Conservation (phyloP, 2,797 vertebrate species). For the Rhinogobio ventralis region DNA sequence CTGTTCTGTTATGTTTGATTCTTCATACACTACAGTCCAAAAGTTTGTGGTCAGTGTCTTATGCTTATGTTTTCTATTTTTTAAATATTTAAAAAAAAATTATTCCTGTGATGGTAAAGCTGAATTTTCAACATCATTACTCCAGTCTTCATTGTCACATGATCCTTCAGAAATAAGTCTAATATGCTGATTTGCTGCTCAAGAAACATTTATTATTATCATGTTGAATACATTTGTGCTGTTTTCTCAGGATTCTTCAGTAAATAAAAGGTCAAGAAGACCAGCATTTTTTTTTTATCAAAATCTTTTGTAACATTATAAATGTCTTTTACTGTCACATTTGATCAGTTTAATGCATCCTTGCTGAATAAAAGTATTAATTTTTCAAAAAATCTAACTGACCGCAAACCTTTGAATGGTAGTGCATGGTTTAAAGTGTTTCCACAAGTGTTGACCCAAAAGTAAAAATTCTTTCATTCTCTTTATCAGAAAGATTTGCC, state of each 20-base stretch:
- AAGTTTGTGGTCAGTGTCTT: not conserved
- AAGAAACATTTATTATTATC: not conserved
- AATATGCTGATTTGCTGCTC: not conserved
- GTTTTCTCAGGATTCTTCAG: not conserved
- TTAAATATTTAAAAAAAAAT: not conserved
- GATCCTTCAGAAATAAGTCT: not conserved
- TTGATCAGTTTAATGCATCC: not conserved
- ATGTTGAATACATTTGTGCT: not conserved
- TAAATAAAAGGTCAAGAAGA: not conserved
- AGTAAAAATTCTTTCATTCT: not conserved
- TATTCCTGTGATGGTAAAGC: not conserved
- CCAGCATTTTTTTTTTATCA: not conserved
- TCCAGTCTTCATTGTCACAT: not conserved
- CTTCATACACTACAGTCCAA: not conserved
- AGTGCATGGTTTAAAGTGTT: not conserved
- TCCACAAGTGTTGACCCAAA: not conserved
- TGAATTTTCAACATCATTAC: too few species aligned
- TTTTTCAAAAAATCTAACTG: not conserved
- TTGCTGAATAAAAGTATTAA: not conserved
- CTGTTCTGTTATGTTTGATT: too few species aligned
- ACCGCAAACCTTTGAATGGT: not conserved
- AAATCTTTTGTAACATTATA: not conserved
- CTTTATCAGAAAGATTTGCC: constrained; percentile 90
- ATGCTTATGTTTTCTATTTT: not conserved
- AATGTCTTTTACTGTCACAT: not conserved